Evolutionary conservation across 2,888 invertebrate species (phyloP).

Genomic region (Dysmachus trigonus): DNA sequence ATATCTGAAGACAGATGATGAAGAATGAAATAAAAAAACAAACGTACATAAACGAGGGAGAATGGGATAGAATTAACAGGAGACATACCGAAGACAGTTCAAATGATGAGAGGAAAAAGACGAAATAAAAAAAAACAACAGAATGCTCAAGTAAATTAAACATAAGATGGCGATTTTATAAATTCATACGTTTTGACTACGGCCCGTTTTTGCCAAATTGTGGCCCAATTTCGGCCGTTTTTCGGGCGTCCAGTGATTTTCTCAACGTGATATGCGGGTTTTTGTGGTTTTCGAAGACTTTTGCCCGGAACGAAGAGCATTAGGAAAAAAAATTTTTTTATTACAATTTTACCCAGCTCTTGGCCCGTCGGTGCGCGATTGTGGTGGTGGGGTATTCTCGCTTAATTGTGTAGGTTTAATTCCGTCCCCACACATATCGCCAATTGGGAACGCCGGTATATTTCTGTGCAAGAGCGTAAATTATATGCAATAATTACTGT

Average conservation of each 20-base stretch:
- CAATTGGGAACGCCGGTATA: slow-evolving; percentile 12
- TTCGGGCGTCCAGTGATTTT: slow-evolving; percentile 23
- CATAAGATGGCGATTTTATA: slow-evolving; percentile 51
- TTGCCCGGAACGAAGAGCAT: neutral
- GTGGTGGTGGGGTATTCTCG: slow-evolving; percentile 25
- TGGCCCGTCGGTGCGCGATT: neutral
- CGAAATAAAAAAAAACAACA: slow-evolving; percentile 37
- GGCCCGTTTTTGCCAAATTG: slow-evolving; percentile 43
- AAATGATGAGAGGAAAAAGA: slow-evolving; percentile 40
- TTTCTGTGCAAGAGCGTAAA: slow-evolving; percentile 30
- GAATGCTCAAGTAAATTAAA: slow-evolving; percentile 46
- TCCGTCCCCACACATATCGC: neutral
- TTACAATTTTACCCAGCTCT: neutral
- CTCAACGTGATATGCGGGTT: neutral
- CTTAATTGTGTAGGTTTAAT: slow-evolving; percentile 7
- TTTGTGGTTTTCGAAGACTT: neutral
- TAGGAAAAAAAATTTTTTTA: neutral
- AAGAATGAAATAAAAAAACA: slow-evolving; percentile 35
- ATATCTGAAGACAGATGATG: slow-evolving; percentile 40
- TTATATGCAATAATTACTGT: slow-evolving; percentile 35
- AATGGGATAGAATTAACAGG: slow-evolving; percentile 42
- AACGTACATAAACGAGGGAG: slow-evolving; percentile 34
- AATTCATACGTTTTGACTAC: slow-evolving; percentile 48
- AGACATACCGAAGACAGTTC: slow-evolving; percentile 41
- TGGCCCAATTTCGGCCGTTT: slow-evolving; percentile 40